Evolutionary conservation across 2,797 vertebrate species (phyloP), one percentile per base, ranked within the genome.

Genomic region (Pipistrellus kuhlii): DNA sequence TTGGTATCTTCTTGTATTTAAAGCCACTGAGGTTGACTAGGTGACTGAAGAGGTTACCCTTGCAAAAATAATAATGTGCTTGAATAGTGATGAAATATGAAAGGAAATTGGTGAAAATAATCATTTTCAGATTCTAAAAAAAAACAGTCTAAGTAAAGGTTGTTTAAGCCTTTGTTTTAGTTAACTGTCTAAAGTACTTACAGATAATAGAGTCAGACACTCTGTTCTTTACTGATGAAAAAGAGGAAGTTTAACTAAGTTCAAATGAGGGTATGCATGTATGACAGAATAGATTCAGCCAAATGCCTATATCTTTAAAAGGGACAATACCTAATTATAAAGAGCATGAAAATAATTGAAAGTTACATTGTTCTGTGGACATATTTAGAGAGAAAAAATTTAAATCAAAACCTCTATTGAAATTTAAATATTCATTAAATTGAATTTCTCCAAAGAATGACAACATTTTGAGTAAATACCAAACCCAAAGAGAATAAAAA

Each of bases 41-140:
- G 46, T 94, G 73, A 82, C 27, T 88, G 38, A 83, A 86, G 18
- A 30, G 90, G 91, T 89, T 80, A 75, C 2, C 85, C 57, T 44
- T 80, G 38, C 75, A 69, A 11, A 73, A 81, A 83, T 41, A 30
- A 81, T 77, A 66, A 68, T 77, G 51, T 30, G 38, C 14, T 87
- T 85, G 44, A 76, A 57, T 69, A 30, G 21, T 80, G 18, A 77
- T 53, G 75, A 94, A 94, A 71, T 84, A 72, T 64, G 77, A 77
- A 68, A 90, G 53, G 73, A 81, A 12, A 38, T 27, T 88, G 51
- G 75, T 38, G 51, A 64, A 64, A 21, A 86, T 72, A 21, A 9
- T 73, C 86, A 86, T 87, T 76, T 93, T 93, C 62, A 90, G 82
- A 81, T 71, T 91, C 51, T 66, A 32, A 86, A 93, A 46, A 46